Conservation (phyloP, 2,113 vertebrate species). For the Melanotaenia duboulayi region DNA sequence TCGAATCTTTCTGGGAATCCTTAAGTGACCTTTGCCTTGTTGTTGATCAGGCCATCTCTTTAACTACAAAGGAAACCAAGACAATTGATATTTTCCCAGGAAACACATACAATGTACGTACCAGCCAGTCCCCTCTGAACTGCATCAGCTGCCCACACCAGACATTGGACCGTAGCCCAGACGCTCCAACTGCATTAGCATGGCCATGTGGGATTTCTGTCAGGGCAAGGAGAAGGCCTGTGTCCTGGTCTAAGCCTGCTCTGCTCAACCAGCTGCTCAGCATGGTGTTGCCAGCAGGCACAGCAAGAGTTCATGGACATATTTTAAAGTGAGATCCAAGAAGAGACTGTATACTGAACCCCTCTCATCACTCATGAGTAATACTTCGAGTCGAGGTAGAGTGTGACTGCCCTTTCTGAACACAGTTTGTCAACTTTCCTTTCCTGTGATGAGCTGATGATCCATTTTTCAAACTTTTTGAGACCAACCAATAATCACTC, state of each 20-base stretch:
- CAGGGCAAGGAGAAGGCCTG: slow-evolving; percentile 20
- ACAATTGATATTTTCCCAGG: slow-evolving; percentile 26
- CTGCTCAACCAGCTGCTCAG: slow-evolving; percentile 42
- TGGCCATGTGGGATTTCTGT: slow-evolving; percentile 47
- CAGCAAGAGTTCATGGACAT: background rate
- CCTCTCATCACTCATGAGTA: too few relatives aligned
- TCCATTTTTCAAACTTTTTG: background rate
- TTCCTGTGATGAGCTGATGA: background rate
- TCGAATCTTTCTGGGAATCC: background rate
- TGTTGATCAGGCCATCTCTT: background rate
- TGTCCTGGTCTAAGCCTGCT: slow-evolving; percentile 26
- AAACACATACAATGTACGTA: slow-evolving; percentile 2
- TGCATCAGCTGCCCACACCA: slow-evolving; percentile 17
- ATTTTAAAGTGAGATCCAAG: background rate
- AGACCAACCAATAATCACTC: background rate
- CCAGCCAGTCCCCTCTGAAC: background rate
- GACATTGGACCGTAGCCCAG: slow-evolving; percentile 16
- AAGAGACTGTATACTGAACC: background rate
- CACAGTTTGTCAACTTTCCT: background rate
- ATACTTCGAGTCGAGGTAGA: background rate
- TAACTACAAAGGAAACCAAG: slow-evolving; percentile 12
- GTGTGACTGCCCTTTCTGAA: background rate
- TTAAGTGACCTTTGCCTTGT: background rate
- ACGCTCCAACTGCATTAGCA: slow-evolving; percentile 12
- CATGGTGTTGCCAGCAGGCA: background rate